These are phyloP conservation scores for Apantesis nais DNA, from an alignment of 2,888 invertebrate genomes.

Conservation along the genomic window DNA sequence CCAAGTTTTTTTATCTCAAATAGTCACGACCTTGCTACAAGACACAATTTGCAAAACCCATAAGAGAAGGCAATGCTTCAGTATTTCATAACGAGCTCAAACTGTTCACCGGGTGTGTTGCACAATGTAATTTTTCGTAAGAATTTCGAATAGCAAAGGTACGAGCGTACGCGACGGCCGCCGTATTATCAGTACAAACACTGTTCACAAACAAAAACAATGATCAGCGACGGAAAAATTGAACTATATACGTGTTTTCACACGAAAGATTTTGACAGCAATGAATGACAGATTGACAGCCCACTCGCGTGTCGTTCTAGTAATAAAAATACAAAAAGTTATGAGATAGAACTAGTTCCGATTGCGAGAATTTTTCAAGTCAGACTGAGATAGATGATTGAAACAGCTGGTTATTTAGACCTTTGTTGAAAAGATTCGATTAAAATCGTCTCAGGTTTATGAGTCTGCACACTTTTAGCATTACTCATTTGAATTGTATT, in stretches of 20 bases:
- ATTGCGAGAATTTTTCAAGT: too few species aligned
- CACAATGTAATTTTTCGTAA: constrained; percentile 58
- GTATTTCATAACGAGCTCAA: constrained; percentile 53
- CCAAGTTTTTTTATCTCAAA: constrained; percentile 58
- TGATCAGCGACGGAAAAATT: constrained; percentile 72
- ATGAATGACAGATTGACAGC: constrained; percentile 55
- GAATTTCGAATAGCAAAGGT: constrained; percentile 55
- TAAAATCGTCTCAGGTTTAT: not conserved
- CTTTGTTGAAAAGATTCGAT: not conserved
- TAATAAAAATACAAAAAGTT: not conserved
- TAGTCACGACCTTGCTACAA: constrained; percentile 58
- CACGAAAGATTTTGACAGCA: constrained; percentile 51
- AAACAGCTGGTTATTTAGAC: constrained; percentile 15
- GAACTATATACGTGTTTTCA: constrained; percentile 54
- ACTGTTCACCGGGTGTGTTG: constrained; percentile 48
- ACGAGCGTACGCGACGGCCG: constrained; percentile 43
- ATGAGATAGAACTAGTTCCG: constrained; percentile 23
- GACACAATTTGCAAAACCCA: constrained; percentile 61
- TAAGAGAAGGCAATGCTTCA: constrained; percentile 54
- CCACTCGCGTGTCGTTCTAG: not conserved
- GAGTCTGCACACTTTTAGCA: not conserved
- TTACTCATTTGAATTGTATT: not conserved
- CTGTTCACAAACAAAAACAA: constrained; percentile 78
- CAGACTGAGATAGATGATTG: constrained; percentile 22
- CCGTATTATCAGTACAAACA: constrained; percentile 59